Evolutionary conservation across 2,797 vertebrate genomes (phyloP).

Genomic region (Urocyon cinereoargenteus): DNA sequence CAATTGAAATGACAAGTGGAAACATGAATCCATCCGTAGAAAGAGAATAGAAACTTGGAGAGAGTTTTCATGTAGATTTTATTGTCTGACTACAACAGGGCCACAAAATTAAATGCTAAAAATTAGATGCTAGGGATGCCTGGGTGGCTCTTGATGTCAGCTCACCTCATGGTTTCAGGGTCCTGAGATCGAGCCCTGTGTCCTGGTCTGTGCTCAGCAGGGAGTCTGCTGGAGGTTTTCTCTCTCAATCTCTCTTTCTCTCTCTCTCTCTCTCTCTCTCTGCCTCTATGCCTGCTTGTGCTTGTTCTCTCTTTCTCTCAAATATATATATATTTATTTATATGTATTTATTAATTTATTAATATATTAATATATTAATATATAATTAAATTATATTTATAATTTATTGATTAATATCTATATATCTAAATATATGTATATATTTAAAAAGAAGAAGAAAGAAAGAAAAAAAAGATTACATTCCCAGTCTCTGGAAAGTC

Average conservation of each 20-base stretch:
- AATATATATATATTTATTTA: too few relatives aligned
- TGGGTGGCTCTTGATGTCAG: background rate
- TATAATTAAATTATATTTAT: too few relatives aligned
- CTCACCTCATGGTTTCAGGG: background rate
- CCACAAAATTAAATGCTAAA: background rate
- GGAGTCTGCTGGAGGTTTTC: background rate
- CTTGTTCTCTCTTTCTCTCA: background rate
- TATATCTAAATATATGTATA: too few relatives aligned
- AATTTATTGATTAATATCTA: too few relatives aligned
- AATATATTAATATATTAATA: too few relatives aligned
- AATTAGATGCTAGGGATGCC: background rate
- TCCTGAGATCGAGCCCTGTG: accelerated
- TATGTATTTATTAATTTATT: too few relatives aligned
- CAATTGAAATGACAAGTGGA: background rate
- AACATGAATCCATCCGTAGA: background rate
- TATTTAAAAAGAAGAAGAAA: too few relatives aligned
- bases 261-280: too few relatives aligned
- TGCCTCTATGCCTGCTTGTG: background rate
- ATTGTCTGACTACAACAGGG: background rate
- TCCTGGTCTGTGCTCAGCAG: background rate
- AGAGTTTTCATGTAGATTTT: background rate
- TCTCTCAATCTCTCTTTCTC: background rate
- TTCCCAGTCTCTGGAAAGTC: background rate
- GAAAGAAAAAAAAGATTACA: background rate
- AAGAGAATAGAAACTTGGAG: background rate